Conservation (phyloP, 2,113 vertebrate genomes). For the Numida meleagris region DNA sequence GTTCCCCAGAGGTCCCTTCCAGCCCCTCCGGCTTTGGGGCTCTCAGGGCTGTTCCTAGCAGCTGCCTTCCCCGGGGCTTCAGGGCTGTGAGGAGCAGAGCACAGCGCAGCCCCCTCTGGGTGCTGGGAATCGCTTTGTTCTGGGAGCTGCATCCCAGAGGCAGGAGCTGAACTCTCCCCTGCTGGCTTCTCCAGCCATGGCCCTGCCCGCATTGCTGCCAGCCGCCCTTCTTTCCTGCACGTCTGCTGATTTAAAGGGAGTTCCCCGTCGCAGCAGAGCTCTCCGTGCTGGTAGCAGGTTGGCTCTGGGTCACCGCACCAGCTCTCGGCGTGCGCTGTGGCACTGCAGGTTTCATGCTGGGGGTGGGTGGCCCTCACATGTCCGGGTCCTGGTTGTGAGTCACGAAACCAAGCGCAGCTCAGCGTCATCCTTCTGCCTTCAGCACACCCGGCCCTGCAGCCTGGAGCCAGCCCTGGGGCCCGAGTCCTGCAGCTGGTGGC, state of each 20-base stretch:
- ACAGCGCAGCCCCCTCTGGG: neutral
- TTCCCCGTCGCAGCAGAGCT: neutral
- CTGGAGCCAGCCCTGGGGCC: neutral
- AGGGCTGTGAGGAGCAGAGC: neutral
- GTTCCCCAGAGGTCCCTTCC: too few relatives aligned
- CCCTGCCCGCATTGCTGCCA: neutral
- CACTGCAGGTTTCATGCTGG: neutral
- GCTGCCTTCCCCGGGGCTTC: neutral
- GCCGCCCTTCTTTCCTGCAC: too few relatives aligned
- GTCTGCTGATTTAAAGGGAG: too few relatives aligned
- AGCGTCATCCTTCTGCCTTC: neutral
- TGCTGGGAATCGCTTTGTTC: neutral
- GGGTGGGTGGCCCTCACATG: accelerated
- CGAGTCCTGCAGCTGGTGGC: neutral
- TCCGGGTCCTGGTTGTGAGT: neutral
- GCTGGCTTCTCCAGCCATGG: too few relatives aligned
- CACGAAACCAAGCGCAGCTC: neutral
- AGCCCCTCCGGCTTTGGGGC: too few relatives aligned
- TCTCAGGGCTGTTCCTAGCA: too few relatives aligned
- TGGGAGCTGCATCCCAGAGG: neutral
- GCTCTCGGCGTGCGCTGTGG: accelerated
- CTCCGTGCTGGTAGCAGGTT: accelerated
- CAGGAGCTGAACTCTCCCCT: neutral
- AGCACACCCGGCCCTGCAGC: neutral
- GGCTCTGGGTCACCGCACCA: accelerated